phyloP scores from a whole-genome alignment of 2,888 invertebrate genomes.

The Drosophila nigritarsus region DNA sequence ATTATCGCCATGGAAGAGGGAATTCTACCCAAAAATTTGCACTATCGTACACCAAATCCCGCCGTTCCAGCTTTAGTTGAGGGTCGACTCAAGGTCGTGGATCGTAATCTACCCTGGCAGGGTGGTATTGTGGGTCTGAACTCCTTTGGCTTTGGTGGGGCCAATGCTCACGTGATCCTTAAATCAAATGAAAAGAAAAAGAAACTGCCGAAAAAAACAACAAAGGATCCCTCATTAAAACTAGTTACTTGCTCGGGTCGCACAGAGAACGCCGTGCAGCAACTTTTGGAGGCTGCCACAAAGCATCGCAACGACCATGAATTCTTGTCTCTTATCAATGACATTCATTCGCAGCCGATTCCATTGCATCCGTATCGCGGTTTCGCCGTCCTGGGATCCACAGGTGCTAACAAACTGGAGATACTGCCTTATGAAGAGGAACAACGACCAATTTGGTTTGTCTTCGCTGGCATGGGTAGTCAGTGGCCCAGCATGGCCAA shows the following conservation, averaged over 20 bases:
- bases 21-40: constrained; percentile 95
- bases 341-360: constrained; percentile 90
- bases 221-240: constrained; percentile 72
- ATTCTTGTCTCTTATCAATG: constrained; percentile 91
- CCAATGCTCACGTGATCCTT: constrained; percentile 95
- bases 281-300: constrained; percentile 88
- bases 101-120: constrained; percentile 92
- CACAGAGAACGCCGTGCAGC: constrained; percentile 91
- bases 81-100: constrained; percentile 95
- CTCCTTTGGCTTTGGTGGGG: constrained; percentile 99
- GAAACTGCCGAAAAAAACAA: constrained; percentile 82
- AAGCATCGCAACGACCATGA: constrained; percentile 89
- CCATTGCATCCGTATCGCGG: constrained; percentile 93
- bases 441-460: constrained; percentile 94
- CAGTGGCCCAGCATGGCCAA: constrained; percentile 99
- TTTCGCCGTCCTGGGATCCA: constrained; percentile 89
- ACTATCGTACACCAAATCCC: constrained; percentile 93
- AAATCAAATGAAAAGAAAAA: constrained; percentile 91
- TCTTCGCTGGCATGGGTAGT: constrained; percentile 99
- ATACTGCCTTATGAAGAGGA: constrained; percentile 86
- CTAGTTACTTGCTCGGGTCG: constrained; percentile 93
- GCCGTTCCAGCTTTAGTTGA: constrained; percentile 95
- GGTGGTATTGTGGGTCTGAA: constrained; percentile 97
- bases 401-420: constrained; percentile 85
- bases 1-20: constrained; percentile 97